Evolutionary conservation across 2,797 vertebrate species (phyloP).

Genomic region (Notamacropus eugenii): DNA sequence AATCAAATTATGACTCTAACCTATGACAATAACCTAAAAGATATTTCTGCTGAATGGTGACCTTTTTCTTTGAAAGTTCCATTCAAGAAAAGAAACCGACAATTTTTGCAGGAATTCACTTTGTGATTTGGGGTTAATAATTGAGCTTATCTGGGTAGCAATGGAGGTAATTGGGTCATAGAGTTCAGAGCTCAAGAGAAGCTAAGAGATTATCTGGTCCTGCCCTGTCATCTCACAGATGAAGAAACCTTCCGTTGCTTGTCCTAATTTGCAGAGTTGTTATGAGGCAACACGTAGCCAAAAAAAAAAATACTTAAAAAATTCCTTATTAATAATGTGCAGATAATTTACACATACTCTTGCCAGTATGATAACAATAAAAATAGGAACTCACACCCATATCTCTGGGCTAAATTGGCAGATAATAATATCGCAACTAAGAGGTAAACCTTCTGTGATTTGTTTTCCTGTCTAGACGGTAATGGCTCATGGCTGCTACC

Average conservation of each 20-base stretch:
- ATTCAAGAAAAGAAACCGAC: background rate
- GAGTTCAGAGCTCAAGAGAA: background rate
- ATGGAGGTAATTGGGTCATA: background rate
- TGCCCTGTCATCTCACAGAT: constrained; percentile 15
- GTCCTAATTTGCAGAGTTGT: background rate
- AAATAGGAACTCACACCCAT: background rate
- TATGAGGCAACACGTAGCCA: background rate
- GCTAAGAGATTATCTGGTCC: background rate
- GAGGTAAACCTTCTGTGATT: background rate
- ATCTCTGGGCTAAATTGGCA: background rate
- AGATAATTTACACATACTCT: background rate
- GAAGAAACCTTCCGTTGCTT: background rate
- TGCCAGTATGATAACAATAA: background rate
- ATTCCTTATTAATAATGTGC: background rate
- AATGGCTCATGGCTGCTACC: constrained; percentile 88
- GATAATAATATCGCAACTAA: background rate
- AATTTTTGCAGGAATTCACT: background rate
- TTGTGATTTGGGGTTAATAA: constrained; percentile 29
- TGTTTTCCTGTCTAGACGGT: constrained; percentile 83
- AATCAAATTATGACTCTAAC: background rate
- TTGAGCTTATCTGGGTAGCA: constrained; percentile 3
- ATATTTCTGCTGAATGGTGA: background rate
- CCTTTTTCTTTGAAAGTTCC: constrained; percentile 32
- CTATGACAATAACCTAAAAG: background rate
- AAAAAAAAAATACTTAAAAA: background rate